These are phyloP conservation scores for Ptilonorhynchus violaceus DNA, from an alignment of 2,113 vertebrate species.

Conservation along the genomic window DNA sequence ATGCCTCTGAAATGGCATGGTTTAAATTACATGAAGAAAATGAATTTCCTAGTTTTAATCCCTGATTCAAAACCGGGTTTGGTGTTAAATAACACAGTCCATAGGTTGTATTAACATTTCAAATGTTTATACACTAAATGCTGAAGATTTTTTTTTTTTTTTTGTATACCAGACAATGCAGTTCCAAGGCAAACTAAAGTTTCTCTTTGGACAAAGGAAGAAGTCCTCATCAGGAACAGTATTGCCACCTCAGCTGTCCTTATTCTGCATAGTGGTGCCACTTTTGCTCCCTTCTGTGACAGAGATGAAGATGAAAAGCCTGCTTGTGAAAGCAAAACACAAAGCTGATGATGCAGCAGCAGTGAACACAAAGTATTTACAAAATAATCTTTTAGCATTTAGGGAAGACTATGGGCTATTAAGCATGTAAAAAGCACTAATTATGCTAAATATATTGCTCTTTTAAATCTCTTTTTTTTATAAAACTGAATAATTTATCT, in stretches of 20 bases:
- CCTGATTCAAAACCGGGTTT: neutral
- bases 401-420: neutral
- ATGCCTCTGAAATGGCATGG: neutral
- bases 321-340: conserved; percentile 81
- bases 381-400: neutral
- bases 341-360: conserved; percentile 67
- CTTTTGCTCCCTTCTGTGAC: conserved; percentile 84
- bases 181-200: conserved; percentile 93
- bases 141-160: neutral
- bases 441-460: neutral
- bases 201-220: conserved; percentile 93
- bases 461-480: neutral
- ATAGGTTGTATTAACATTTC: neutral
- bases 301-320: conserved; percentile 86
- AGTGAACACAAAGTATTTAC: conserved; percentile 61
- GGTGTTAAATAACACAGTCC: neutral
- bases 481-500: neutral
- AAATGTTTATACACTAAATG: neutral
- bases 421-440: neutral
- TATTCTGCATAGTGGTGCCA: conserved; percentile 90
- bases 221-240: conserved; percentile 78
- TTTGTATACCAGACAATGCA: conserved; percentile 86
- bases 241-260: conserved; percentile 83
- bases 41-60: neutral
- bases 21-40: neutral